phyloP scores from a whole-genome alignment of 2,797 vertebrate species.

The Aeoliscus strigatus region DNA sequence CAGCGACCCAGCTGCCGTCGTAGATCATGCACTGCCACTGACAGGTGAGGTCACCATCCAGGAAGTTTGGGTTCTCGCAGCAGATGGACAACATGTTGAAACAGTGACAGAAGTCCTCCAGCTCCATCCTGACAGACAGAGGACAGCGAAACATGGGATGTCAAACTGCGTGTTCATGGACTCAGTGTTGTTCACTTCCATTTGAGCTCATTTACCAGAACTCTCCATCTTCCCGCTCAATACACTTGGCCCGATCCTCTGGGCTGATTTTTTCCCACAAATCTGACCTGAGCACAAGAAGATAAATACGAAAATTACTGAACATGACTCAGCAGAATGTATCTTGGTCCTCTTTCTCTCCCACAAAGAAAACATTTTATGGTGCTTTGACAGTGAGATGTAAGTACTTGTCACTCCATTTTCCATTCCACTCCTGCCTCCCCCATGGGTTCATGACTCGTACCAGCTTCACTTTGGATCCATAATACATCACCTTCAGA shows the following conservation, averaged over 20 bases:
- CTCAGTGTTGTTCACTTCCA: neutral
- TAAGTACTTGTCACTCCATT: slow-evolving; percentile 49
- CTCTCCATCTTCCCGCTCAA: slow-evolving; percentile 38
- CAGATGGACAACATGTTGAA: slow-evolving; percentile 21
- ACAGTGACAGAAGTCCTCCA: slow-evolving; percentile 43
- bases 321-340: too few species aligned
- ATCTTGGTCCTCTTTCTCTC: too few species aligned
- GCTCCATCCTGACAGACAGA: slow-evolving; percentile 36
- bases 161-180: neutral
- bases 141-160: too few species aligned
- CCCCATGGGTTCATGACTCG: slow-evolving; percentile 57
- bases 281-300: too few species aligned
- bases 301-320: too few species aligned
- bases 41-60: slow-evolving; percentile 36
- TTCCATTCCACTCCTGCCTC: slow-evolving; percentile 45
- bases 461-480: slow-evolving; percentile 38
- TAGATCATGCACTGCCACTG: slow-evolving; percentile 50
- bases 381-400: too few species aligned
- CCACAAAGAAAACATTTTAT: too few species aligned
- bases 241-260: slow-evolving; percentile 30
- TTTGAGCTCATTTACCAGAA: slow-evolving; percentile 51
- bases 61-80: slow-evolving; percentile 59
- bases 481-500: slow-evolving; percentile 22
- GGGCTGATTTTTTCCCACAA: too few species aligned
- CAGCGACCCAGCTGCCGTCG: slow-evolving; percentile 35